Conservation (phyloP, 2,113 vertebrate species). For the Psilopogon haemacephalus region DNA sequence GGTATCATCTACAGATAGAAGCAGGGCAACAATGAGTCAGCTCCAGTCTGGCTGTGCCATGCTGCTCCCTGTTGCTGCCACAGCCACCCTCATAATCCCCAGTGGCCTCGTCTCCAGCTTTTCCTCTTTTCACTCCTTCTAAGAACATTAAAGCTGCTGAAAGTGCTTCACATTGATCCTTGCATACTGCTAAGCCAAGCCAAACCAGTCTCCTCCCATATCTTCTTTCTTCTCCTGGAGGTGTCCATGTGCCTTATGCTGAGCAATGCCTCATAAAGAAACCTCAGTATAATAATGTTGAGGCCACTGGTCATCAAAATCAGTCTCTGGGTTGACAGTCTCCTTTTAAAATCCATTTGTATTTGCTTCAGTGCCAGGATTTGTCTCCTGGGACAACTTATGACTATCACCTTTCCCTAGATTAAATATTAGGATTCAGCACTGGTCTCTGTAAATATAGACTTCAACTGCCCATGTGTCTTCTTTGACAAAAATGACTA, state of each 20-base stretch:
- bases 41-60: neutral
- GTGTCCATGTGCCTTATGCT: neutral
- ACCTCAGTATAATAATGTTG: neutral
- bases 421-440: neutral
- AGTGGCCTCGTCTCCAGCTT: neutral
- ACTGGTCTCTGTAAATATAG: neutral
- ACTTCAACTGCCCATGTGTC: neutral
- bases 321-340: neutral
- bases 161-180: neutral
- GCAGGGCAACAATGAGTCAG: neutral
- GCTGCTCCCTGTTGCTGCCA: neutral
- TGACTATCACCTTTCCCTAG: neutral
- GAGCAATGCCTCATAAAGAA: neutral
- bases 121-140: neutral
- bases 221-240: neutral
- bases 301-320: neutral
- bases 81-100: neutral
- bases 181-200: neutral
- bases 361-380: neutral
- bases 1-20: rapidly evolving
- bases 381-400: neutral
- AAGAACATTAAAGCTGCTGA: neutral
- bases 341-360: neutral
- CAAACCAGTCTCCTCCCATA: neutral
- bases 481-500: constrained; percentile 7